Evolutionary conservation across 2,113 vertebrate genomes (phyloP), one percentile per base, ranked within the genome.

Genomic region (Actenoides lindsayi): DNA sequence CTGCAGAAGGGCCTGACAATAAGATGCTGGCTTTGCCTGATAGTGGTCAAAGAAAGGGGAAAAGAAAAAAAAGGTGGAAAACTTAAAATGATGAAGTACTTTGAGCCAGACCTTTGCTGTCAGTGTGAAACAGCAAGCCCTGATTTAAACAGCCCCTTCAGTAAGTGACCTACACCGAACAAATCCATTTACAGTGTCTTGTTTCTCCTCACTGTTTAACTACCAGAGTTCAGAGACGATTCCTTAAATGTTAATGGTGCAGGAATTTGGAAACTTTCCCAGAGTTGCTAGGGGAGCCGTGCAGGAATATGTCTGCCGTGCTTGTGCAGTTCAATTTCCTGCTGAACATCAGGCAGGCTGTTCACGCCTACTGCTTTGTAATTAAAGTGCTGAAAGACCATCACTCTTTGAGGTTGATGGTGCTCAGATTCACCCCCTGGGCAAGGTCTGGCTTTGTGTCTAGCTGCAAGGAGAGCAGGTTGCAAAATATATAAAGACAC

Each of bases 181-280:
- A 96, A 93, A 97, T 94, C 93, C 96, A 93, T 96, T 95, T 94
- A 88, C 90, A 96, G 91, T 13, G 78, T 85, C 95, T 91, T 89
- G 89, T 94, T 97, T 97, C 96, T 89, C 93, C 94, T 97, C 46
- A 9, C 96, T 96, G 89, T 85, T 95, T 89, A 94, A 94, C 90
- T 70, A 82, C 77, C 62, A 77, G 91, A 44, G 91, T 89, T 94
- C 91, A 94, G 95, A 94, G 94, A 96, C 1, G 33, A 95, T 94
- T 95, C 96, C 96, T 96, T 96, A 96, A 97, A 96, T 96, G 94
- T 96, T 96, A 94, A 97, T 91, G 94, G 96, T 94, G 96, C 91
- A 87, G 95, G 95, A 94, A 94, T 94, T 95, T 97, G 96, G 96
- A 96, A 96, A 41, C 65, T 83, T 89, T 96, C 96, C 96, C 96